Percentiles rank a stretch among this genome's conserved stretches.
These are phyloP conservation scores for Pangasius djambal DNA, from an alignment of 2,797 vertebrate genomes.

Conservation along the genomic window DNA sequence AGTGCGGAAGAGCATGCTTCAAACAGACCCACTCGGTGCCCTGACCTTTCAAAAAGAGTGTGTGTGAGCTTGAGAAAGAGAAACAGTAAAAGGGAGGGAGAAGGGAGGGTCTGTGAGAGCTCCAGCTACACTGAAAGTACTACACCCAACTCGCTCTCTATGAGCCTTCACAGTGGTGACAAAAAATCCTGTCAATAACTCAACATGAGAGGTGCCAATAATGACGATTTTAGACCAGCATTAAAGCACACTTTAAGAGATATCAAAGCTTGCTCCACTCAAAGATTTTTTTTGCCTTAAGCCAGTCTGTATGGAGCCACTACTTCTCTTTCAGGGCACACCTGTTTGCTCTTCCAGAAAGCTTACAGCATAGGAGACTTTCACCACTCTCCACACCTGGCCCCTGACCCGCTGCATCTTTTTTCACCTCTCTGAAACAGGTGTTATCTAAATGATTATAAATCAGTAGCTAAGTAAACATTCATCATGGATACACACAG, in stretches of 20 bases:
- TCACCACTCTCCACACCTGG: constrained; percentile 78
- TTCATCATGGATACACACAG: constrained; percentile 84
- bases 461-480: constrained; percentile 90
- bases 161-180: constrained; percentile 51
- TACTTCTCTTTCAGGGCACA: neutral
- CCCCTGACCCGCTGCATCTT: constrained; percentile 80
- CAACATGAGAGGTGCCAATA: constrained; percentile 44
- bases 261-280: neutral
- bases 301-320: neutral
- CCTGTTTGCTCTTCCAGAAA: constrained; percentile 13
- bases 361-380: constrained; percentile 43
- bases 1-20: constrained; percentile 69
- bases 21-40: constrained; percentile 72
- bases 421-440: constrained; percentile 80
- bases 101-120: constrained; percentile 23
- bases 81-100: constrained; percentile 25
- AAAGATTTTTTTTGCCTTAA: neutral
- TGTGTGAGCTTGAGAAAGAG: constrained; percentile 43
- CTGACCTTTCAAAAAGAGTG: constrained; percentile 72
- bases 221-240: constrained; percentile 35
- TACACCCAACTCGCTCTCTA: constrained; percentile 39
- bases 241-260: neutral
- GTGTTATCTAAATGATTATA: constrained; percentile 94
- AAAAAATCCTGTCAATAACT: constrained; percentile 54
- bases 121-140: constrained; percentile 23